These are phyloP conservation scores for Callopanchax toddi DNA, from an alignment of 2,113 vertebrate species.

Conservation along the genomic window DNA sequence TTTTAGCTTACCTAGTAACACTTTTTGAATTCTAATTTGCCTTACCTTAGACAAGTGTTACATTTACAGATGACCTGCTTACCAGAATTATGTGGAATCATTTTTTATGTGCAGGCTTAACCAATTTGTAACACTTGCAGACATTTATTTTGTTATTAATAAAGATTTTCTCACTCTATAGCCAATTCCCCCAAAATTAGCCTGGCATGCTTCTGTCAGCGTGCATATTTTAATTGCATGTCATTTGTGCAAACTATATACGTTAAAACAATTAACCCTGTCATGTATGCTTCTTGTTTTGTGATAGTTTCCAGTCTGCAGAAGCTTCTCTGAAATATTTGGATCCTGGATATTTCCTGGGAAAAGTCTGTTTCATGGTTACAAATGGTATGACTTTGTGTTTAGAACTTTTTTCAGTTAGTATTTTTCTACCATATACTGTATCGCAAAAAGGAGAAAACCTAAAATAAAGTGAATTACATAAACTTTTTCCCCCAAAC, in stretches of 20 bases:
- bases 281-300: constrained; percentile 1
- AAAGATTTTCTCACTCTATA: too few species aligned
- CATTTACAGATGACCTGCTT: not conserved
- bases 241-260: not conserved
- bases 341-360: constrained; percentile 77
- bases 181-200: too few species aligned
- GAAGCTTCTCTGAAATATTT: constrained; percentile 73
- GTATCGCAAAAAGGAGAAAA: not conserved
- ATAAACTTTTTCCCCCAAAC: too few species aligned
- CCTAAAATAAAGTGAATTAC: not conserved
- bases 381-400: constrained; percentile 67
- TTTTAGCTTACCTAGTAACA: not conserved
- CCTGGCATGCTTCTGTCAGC: not conserved
- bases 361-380: constrained; percentile 82
- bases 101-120: too few species aligned
- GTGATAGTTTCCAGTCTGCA: constrained; percentile 69
- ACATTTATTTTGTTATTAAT: too few species aligned
- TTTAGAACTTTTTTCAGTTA: not conserved
- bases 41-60: not conserved
- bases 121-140: too few species aligned
- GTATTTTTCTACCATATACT: too few species aligned
- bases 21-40: not conserved
- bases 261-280: not conserved
- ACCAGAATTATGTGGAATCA: not conserved
- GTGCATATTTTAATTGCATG: not conserved